phyloP scores from a whole-genome alignment of 2,797 vertebrate genomes.

The Esox lucius region DNA sequence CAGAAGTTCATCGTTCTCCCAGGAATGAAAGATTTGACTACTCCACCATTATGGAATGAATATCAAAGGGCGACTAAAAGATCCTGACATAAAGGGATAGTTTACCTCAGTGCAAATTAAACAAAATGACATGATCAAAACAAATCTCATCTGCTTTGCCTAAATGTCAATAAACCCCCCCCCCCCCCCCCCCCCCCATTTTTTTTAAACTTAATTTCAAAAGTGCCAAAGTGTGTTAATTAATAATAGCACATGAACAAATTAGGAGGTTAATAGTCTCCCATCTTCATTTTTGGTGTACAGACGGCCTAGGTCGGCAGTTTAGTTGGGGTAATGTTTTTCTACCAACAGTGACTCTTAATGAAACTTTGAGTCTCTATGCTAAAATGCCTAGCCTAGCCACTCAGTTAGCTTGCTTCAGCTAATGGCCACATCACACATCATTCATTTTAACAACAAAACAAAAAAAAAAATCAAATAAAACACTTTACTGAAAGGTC shows the following conservation, averaged over 20 bases:
- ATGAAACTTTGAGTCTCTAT: slow-evolving; percentile 35
- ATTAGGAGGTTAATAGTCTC: slow-evolving; percentile 49
- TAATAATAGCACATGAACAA: slow-evolving; percentile 61
- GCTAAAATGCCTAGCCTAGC: slow-evolving; percentile 40
- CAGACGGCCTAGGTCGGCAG: slow-evolving; percentile 27
- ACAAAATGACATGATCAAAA: slow-evolving; percentile 24
- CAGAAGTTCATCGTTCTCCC: slow-evolving; percentile 25
- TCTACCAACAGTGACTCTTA: slow-evolving; percentile 23
- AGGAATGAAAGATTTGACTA: slow-evolving; percentile 20
- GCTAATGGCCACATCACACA: slow-evolving; percentile 27
- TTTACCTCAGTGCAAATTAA: slow-evolving; percentile 23
- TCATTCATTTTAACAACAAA: slow-evolving; percentile 45
- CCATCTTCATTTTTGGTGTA: slow-evolving; percentile 43
- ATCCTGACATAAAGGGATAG: slow-evolving; percentile 14
- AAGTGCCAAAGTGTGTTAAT: slow-evolving; percentile 54
- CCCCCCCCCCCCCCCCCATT: too few species aligned
- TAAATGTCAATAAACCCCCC: slow-evolving; percentile 35
- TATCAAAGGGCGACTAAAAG: slow-evolving; percentile 39
- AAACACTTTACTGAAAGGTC: slow-evolving; percentile 54
- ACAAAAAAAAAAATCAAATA: slow-evolving; percentile 44
- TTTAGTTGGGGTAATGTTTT: slow-evolving; percentile 34
- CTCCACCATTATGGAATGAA: slow-evolving; percentile 30
- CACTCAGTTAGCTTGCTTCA: slow-evolving; percentile 12
- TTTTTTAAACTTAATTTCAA: slow-evolving; percentile 42
- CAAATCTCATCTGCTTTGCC: slow-evolving; percentile 24